Base-by-base conservation (phyloP, 2,113 vertebrate species). In the Todiramphus chloris region DNA sequence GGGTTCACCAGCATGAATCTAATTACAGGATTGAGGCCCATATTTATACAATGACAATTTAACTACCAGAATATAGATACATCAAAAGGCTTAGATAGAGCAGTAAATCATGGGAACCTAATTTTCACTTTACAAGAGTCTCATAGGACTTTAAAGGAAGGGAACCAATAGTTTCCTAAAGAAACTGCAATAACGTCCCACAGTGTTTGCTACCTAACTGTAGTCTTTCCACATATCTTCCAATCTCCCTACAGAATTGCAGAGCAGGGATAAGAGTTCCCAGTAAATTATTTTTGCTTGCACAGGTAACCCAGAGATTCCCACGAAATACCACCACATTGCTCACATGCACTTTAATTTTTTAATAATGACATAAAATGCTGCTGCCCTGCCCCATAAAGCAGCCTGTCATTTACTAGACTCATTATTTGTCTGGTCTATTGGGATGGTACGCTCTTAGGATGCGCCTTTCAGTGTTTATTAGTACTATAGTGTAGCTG, bases 1-100 rank as follows among this genome's bases (percentile, higher is more conserved):
- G 86, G 92, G 87, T 74, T 85, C 55, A 62, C 27, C 93, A 95
- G 94, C 83, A 76, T 25, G 94, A 69, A 78, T 56, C 92, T 87
- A 83, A 94, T 96, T 90, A 86, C 46, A 80, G 85, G 18, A 75
- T 6, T 39, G 74, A 84, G 79, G 44, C 31, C 28, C 21, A 72
- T 46, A 68, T 58, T 74, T 78, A 23, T n/a, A 33, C 68, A 94
- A 35, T 63, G 78, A 82, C 74, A 80, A 63, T 60, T 51, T 72
- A 91, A 88, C 60, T n/a, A 84, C 44, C 50, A 72, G 51, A 83
- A 70, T 10, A 91, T 30, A 86, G 64, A 90, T 23, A 37, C 9
- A 93, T 60, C 50, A 77, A 43, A 84, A 50, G 28, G 18, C 46
- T 66, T 50, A n/a, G 70, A 33, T n/a, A 55, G 59, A 44, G 39